Conservation (phyloP, 2,113 vertebrate species). For the Benitochromis conjunctus region DNA sequence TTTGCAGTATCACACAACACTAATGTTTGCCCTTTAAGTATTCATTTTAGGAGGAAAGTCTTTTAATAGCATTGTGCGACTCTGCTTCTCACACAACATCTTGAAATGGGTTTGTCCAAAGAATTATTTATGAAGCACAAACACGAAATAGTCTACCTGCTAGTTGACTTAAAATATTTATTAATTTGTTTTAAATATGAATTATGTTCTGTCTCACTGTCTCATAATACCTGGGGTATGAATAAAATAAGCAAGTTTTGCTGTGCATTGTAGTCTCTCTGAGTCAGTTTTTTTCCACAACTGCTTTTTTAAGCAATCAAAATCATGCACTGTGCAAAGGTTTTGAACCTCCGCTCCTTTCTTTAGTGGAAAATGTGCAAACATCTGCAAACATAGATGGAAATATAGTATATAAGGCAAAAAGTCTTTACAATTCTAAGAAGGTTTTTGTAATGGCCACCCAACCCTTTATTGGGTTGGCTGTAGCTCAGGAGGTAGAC, state of each 20-base stretch:
- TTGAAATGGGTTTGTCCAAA: not conserved
- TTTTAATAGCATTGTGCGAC: not conserved
- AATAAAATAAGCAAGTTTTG: not conserved
- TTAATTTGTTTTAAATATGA: fast-evolving
- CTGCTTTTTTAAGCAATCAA: not conserved
- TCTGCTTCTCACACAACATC: not conserved
- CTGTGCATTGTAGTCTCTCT: not conserved
- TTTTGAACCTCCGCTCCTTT: not conserved
- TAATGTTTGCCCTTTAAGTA: not conserved
- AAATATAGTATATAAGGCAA: fast-evolving
- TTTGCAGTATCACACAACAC: not conserved
- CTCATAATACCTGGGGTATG: not conserved
- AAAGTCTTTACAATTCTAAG: not conserved
- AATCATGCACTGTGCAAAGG: not conserved
- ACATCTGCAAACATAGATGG: not conserved
- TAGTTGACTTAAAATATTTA: not conserved
- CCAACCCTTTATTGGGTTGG: not conserved
- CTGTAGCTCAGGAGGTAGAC: not conserved
- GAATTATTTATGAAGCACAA: not conserved
- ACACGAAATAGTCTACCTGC: not conserved
- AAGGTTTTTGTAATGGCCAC: fast-evolving
- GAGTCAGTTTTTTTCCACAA: not conserved
- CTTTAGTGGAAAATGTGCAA: not conserved
- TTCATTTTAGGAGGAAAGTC: not conserved
- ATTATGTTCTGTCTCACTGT: not conserved